phyloP scores from a whole-genome alignment of 2,797 vertebrate genomes.

The Bryconaethiops microstoma region DNA sequence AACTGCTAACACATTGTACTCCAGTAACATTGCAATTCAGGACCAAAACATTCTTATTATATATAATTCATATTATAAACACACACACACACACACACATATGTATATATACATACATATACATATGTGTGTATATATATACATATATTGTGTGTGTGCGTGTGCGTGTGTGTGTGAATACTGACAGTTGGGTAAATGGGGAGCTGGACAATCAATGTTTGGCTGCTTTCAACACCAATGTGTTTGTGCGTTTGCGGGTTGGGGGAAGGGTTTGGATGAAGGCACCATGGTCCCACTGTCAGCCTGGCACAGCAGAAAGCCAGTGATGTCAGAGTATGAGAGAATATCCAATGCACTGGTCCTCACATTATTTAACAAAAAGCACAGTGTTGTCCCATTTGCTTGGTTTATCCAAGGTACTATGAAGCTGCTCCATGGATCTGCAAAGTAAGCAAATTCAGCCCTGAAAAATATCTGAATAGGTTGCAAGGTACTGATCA shows the following conservation, averaged over 20 bases:
- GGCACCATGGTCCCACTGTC: conserved; percentile 39
- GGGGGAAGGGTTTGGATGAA: conserved; percentile 33
- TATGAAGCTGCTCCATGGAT: neutral
- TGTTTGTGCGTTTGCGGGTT: conserved; percentile 14
- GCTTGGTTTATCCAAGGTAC: neutral
- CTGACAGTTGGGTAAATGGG: neutral
- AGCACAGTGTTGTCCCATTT: conserved; percentile 23
- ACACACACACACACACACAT: neutral
- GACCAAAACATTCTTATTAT: too few species aligned
- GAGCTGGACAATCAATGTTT: conserved; percentile 30
- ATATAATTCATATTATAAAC: too few species aligned
- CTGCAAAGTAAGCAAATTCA: conserved; percentile 37
- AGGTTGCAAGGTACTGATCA: neutral
- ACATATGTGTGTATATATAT: too few species aligned
- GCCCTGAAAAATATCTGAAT: neutral
- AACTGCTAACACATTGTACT: too few species aligned
- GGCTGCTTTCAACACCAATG: conserved; percentile 19
- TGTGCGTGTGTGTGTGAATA: too few species aligned
- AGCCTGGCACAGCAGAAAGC: conserved; percentile 44
- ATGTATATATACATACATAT: neutral
- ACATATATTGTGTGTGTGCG: too few species aligned
- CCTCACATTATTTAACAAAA: conserved; percentile 38
- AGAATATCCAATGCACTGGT: conserved; percentile 23
- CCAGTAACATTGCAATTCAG: too few species aligned
- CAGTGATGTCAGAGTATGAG: conserved; percentile 43